Base-by-base conservation (phyloP, 2,888 invertebrate genomes). In the Plutella xylostella region DNA sequence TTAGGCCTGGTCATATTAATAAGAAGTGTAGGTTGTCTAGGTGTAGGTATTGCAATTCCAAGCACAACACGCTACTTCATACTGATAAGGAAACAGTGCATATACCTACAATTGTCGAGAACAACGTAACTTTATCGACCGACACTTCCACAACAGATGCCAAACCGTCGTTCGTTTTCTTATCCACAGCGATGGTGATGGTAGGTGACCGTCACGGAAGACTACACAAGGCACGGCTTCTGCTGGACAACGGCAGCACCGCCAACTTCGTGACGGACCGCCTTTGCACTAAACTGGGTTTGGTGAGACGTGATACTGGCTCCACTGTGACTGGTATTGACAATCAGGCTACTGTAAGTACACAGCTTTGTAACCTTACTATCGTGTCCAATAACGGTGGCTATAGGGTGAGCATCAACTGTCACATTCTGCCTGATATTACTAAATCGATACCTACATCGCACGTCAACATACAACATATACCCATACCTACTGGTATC, bases 31-130 rank as follows among this genome's bases (percentile, higher is more conserved):
- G 25, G 15, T 40, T 55, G 0, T 37, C 50, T 1, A 49, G 38
- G 25, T 56, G 55, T 37, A 52, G 44, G 28, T 55, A 54, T 43
- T 56, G 55, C 25, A 47, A 52, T 43, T 17, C 11, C 11, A 51
- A 44, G 22, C 53, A 54, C 28, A 53, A 48, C 30, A 51, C 54
- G 0, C 48, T 54, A 11, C 48, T 54, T 30, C 54, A 54, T 40
- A 35, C 17, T 38, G 34, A 34, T 11, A 42, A 7, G 19, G n/a
- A n/a, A n/a, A n/a, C n/a, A n/a, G n/a, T n/a, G n/a, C n/a, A n/a
- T n/a, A n/a, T n/a, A n/a, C n/a, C n/a, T n/a, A n/a, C n/a, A n/a
- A n/a, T n/a, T n/a, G n/a, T n/a, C n/a, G n/a, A n/a, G n/a, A n/a
- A n/a, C 11, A 43, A 40, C 30, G 28, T 43, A 18, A 17, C 42